These are phyloP conservation scores for Chunga burmeisteri DNA, from an alignment of 2,113 vertebrate species.

Conservation along the genomic window DNA sequence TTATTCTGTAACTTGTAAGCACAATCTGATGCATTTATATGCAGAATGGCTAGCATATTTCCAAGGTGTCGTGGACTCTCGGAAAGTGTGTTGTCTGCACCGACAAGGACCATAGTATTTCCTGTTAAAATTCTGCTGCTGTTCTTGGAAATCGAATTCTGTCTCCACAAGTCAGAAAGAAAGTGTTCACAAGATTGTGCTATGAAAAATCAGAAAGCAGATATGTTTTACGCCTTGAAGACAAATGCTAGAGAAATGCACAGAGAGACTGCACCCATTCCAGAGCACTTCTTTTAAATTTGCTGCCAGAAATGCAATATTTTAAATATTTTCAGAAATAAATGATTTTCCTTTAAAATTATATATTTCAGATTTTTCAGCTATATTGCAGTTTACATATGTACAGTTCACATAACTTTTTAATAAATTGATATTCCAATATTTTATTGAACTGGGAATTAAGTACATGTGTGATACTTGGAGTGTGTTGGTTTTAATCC, in stretches of 20 bases:
- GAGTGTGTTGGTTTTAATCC: conserved; percentile 27
- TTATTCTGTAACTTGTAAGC: conserved; percentile 82
- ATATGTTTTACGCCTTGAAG: conserved; percentile 34
- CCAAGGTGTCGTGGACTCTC: conserved; percentile 58
- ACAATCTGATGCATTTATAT: conserved; percentile 55
- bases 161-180: conserved; percentile 60
- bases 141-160: conserved; percentile 36
- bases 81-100: conserved; percentile 39
- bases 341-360: conserved; percentile 70
- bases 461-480: conserved; percentile 57
- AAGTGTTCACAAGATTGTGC: conserved; percentile 55
- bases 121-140: conserved; percentile 42
- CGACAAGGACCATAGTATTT: conserved; percentile 42
- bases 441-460: conserved; percentile 72
- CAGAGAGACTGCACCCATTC: conserved; percentile 45
- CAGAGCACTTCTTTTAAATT: conserved; percentile 67
- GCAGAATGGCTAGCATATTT: conserved; percentile 65
- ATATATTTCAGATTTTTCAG: conserved; percentile 76
- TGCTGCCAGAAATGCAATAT: conserved; percentile 74
- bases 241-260: conserved; percentile 31
- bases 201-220: conserved; percentile 37
- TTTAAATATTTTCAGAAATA: conserved; percentile 76
- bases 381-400: conserved; percentile 68
- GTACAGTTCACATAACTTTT: conserved; percentile 74
- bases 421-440: conserved; percentile 73